Base-by-base conservation (phyloP, 2,113 vertebrate species). In the Coptodon bakossiorum region DNA sequence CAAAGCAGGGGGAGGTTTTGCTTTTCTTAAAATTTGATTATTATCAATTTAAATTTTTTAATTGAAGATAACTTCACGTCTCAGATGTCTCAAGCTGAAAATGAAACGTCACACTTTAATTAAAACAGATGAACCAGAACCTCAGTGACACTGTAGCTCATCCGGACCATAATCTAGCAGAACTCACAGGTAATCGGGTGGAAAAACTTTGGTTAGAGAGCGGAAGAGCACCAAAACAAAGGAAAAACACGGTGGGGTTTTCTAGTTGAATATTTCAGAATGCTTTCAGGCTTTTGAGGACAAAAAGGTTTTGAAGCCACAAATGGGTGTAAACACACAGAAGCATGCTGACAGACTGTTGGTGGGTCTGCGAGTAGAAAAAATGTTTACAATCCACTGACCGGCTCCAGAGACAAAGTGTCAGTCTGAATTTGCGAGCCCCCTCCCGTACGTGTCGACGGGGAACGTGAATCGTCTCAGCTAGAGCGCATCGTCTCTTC, bases 321-420 rank as follows among this genome's bases (percentile, higher is more conserved):
- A 86, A 53, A 84, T 11, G 13, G 17, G n/a, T 34, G 43, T n/a
- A 80, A 66, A 71, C 52, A 71, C 3, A 6, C 24, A 34, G 5
- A 34, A 11, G 31, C 61, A 80, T 2, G 22, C 10, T 43, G 19
- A 4, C 50, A 3, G 52, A 11, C 7, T 78, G 52, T 82, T 48
- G 45, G 56, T 50, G 38, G 6, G 27, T 81, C 71, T 87, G 22
- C 48, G 4, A 52, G 45, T 54, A 53, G 86, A 9, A 82, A 85
- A 61, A 86, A 63, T 84, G 89, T 93, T 93, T 88, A 83, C 85
- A 83, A 82, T 76, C 50, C 80, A 68, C 76, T 36, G 81, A 86
- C 88, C 89, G 61, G 81, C 86, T 87, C 82, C 40, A 68, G 90
- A 84, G 87, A 92, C 40, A 5, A 57, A 53, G 36, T 82, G 93